Evolutionary conservation across 2,113 vertebrate species (phyloP), one percentile per base, ranked within the genome.

Genomic region (Pteruthius melanotis): DNA sequence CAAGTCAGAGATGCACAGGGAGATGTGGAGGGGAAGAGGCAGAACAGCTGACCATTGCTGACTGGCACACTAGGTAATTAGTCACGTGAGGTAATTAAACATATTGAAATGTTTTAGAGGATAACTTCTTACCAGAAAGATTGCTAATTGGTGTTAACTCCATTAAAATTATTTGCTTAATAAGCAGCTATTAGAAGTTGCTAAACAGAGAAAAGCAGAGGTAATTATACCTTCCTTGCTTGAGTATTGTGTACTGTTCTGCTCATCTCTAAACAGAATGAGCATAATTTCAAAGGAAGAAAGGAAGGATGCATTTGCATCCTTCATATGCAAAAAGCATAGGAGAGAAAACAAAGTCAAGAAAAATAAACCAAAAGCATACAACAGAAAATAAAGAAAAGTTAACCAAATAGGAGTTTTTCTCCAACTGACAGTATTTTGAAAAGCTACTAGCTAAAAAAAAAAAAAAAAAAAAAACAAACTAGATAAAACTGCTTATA

Each of bases 131-230:
- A 83, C 24, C 60, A 83, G 54, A 81, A 93, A 76, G 45, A 77
- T 15, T 61, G 47, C 44, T 83, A 90, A 86, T 77, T 76, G 23
- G n/a, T 61, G 16, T 33, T 90, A 86, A 83, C 27, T 28, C 45
- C 57, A 95, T 83, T 76, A 86, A 86, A 94, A 87, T 65, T 86
- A 54, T 81, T 86, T 90, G 60, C 76, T 93, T 90, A 81, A 94
- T 78, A 93, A 82, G 65, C 35, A 65, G 40, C 45, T 74, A 90
- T 90, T 89, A 71, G 44, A 83, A 93, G 69, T 81, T 83, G 65
- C 91, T 93, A 78, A 87, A 92, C 13, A 50, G 68, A 88, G 37
- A 77, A 93, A 90, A 10, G 23, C 68, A 89, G 40, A 76, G 19
- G 70, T 77, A 94, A 94, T 90, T 86, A 75, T 8, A 92, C 17